These are phyloP conservation scores for western clawed frog (Xenopus tropicalis) DNA, from an alignment of 2,113 vertebrate genomes.

Conservation along the genomic window UCB_Xtro_10.0 CM004445.2:34292501-34293000, in stretches of 20 bases:
- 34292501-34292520: constrained; percentile 10
- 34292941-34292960: too few species aligned
- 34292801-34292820: too few species aligned
- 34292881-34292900: too few species aligned
- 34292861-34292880: too few species aligned
- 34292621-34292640: background rate
- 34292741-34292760: constrained; percentile 8
- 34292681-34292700: background rate
- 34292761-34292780: constrained; percentile 3
- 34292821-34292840: too few species aligned
- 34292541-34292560: constrained; percentile 5
- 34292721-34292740: background rate
- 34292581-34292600: constrained; percentile 14
- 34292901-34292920: too few species aligned
- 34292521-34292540: constrained; percentile 13
- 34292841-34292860: too few species aligned
- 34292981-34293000: too few species aligned
- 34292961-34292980: too few species aligned
- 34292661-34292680: background rate
- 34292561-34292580: constrained; percentile 6
- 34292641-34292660: background rate
- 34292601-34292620: constrained; percentile 8
- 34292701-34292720: constrained; percentile 1
- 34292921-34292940: too few species aligned
- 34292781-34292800: constrained; percentile 18